Conservation (phyloP, 2,113 vertebrate genomes). For the Sminthopsis crassicaudata region DNA sequence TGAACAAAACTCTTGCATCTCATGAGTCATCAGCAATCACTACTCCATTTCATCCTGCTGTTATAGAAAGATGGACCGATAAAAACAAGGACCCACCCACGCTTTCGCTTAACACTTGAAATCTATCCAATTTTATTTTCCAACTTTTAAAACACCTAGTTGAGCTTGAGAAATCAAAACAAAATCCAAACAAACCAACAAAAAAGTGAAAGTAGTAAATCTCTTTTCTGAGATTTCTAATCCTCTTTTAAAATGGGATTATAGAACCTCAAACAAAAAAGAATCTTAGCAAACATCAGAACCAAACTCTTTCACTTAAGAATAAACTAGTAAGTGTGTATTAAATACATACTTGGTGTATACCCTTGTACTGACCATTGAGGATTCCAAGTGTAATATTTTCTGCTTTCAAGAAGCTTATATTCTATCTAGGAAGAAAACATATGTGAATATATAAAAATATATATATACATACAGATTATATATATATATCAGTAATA, state of each 20-base stretch:
- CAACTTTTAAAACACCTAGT: slow-evolving; percentile 34
- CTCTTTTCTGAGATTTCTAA: neutral
- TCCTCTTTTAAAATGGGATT: no score
- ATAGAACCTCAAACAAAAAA: neutral
- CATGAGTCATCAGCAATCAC: slow-evolving; percentile 61
- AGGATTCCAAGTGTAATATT: neutral
- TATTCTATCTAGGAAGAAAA: neutral
- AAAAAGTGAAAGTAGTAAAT: slow-evolving; percentile 34
- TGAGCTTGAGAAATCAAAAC: slow-evolving; percentile 9
- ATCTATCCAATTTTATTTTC: slow-evolving; percentile 30
- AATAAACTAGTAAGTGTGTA: neutral
- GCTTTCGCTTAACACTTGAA: slow-evolving; percentile 42
- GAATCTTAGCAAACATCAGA: neutral
- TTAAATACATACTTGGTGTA: neutral
- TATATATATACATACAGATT: neutral
- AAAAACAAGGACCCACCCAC: slow-evolving; percentile 58
- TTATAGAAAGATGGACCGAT: slow-evolving; percentile 68
- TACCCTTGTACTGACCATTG: neutral
- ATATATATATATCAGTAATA: no score
- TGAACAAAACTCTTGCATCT: slow-evolving; percentile 19
- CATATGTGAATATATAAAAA: neutral
- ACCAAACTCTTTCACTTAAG: slow-evolving; percentile 17
- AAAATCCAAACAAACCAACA: neutral
- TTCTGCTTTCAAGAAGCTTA: neutral
- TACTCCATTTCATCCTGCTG: slow-evolving; percentile 46